Evolutionary conservation across 2,888 invertebrate species (phyloP).

Genomic region (Habroteleia sp.): DNA sequence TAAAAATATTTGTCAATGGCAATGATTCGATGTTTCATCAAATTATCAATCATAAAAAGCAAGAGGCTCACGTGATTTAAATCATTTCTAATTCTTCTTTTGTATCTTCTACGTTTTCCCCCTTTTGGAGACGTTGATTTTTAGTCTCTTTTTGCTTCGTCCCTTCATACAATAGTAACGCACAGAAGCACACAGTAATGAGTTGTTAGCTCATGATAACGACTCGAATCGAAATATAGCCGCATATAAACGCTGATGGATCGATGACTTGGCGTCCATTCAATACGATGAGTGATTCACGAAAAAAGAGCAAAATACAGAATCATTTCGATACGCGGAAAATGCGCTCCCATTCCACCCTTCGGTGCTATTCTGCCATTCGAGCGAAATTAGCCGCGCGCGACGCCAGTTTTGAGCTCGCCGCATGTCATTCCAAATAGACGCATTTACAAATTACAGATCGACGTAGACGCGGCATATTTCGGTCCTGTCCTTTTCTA

Average conservation of each 20-base stretch:
- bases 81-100: conserved; percentile 51
- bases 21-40: not conserved
- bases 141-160: conserved; percentile 29
- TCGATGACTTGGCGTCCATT: conserved; percentile 65
- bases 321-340: conserved; percentile 65
- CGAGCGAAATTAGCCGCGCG: conserved; percentile 57
- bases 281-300: conserved; percentile 68
- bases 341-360: conserved; percentile 46
- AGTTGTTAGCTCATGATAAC: conserved; percentile 58
- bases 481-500: conserved; percentile 21
- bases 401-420: conserved; percentile 54
- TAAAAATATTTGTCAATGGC: no score
- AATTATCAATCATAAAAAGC: conserved; percentile 11
- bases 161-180: conserved; percentile 46
- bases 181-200: conserved; percentile 43
- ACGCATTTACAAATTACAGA: conserved; percentile 54
- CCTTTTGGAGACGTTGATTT: conserved; percentile 32
- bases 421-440: conserved; percentile 59
- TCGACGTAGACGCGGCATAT: conserved; percentile 15
- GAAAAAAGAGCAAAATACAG: conserved; percentile 62
- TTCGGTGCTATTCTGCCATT: conserved; percentile 35
- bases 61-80: conserved; percentile 41
- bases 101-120: conserved; percentile 13
- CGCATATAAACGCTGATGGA: conserved; percentile 62
- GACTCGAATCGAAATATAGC: conserved; percentile 59